Evolutionary conservation across 2,797 vertebrate genomes (phyloP).

Genomic region (Aplochiton taeniatus): DNA sequence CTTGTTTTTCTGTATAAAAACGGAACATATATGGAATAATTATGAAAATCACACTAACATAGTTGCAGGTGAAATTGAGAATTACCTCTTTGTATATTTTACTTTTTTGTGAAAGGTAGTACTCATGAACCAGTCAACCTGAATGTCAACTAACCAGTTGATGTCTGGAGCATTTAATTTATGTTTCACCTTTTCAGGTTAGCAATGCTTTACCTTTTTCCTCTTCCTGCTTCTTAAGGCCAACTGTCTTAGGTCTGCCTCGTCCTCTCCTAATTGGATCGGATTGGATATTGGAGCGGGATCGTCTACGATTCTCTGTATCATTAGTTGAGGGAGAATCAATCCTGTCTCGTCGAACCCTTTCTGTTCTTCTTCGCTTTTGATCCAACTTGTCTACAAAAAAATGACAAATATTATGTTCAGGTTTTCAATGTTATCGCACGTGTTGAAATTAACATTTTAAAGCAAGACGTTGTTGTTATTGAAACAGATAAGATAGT

Average conservation of each 20-base stretch:
- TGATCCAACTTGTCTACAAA: constrained; percentile 87
- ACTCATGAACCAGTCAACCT: neutral
- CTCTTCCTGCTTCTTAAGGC: constrained; percentile 92
- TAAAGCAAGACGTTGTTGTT: too few species aligned
- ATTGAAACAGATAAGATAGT: too few species aligned
- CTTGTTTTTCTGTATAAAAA: constrained; percentile 88
- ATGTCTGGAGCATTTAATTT: too few species aligned
- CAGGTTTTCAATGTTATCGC: neutral
- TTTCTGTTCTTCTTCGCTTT: constrained; percentile 91
- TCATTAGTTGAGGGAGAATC: constrained; percentile 85
- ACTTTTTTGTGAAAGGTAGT: neutral
- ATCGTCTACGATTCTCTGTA: constrained; percentile 89
- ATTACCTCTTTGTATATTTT: neutral
- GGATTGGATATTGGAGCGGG: constrained; percentile 91
- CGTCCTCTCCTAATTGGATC: constrained; percentile 91
- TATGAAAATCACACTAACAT: neutral
- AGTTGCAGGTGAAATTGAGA: neutral
- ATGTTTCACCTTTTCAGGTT: too few species aligned
- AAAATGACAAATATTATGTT: neutral
- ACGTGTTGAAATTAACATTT: too few species aligned
- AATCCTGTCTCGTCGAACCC: constrained; percentile 89
- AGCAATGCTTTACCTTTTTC: constrained; percentile 96
- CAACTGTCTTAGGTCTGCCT: constrained; percentile 89
- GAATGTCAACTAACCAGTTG: neutral
- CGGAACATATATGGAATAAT: constrained; percentile 8